Evolutionary conservation across 2,888 invertebrate species (phyloP).

Genomic region (Zygaena filipendulae): DNA sequence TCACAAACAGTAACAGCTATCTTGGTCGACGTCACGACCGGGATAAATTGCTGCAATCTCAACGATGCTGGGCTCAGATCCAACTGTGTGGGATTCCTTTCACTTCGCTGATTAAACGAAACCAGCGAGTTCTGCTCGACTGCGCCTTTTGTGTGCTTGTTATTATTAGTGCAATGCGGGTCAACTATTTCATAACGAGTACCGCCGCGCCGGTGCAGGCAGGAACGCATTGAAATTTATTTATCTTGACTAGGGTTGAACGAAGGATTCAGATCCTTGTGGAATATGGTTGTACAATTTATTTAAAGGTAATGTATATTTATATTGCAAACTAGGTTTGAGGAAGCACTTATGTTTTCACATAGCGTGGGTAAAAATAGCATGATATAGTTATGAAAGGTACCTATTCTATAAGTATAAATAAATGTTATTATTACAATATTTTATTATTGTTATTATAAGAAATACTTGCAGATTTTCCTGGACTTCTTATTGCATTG

Average conservation of each 20-base stretch:
- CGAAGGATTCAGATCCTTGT: background rate
- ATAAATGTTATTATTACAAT: no score
- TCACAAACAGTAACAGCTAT: conserved; percentile 21
- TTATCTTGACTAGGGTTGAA: background rate
- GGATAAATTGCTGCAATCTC: conserved; percentile 48
- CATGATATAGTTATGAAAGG: no score
- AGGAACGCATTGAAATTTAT: no score
- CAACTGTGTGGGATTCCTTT: conserved; percentile 43
- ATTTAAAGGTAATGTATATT: no score
- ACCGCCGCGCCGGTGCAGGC: no score
- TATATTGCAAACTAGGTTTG: no score
- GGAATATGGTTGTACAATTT: background rate
- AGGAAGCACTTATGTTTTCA: no score
- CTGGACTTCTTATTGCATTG: no score
- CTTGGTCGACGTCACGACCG: conserved; percentile 26
- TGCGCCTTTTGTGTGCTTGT: conserved; percentile 32
- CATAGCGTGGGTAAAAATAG: no score
- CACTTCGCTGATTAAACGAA: conserved; percentile 46
- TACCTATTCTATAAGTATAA: no score
- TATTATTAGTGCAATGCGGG: conserved; percentile 37
- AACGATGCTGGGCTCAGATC: conserved; percentile 38
- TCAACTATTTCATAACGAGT: conserved; percentile 26
- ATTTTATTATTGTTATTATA: no score
- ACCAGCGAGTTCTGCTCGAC: conserved; percentile 23
- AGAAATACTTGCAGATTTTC: no score